These are phyloP conservation scores for Oikopleura dioica DNA, from an alignment of 23 tunicate species.

Conservation along the genomic window DNA sequence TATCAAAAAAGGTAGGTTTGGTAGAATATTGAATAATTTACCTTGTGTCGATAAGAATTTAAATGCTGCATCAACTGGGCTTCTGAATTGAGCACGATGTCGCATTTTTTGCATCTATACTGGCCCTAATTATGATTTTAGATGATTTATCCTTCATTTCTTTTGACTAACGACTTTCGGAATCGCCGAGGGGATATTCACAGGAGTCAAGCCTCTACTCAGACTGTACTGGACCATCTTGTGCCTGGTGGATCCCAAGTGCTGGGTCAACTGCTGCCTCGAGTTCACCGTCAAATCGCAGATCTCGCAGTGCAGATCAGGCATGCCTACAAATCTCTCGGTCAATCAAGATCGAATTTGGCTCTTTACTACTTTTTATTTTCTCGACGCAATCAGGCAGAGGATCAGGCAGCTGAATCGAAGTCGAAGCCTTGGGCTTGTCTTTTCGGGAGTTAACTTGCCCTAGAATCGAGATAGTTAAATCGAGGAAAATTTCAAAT, in stretches of 20 bases:
- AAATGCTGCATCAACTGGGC: constrained; percentile 11
- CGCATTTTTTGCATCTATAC: constrained; percentile 10
- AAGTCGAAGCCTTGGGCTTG: neutral
- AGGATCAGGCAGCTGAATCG: neutral
- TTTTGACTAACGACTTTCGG: neutral
- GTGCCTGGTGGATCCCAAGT: neutral
- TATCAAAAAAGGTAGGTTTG: too few relatives aligned
- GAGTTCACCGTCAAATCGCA: neutral
- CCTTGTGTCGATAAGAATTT: neutral
- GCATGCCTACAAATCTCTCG: neutral
- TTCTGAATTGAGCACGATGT: neutral
- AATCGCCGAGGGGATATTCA: neutral
- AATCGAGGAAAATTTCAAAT: too few relatives aligned
- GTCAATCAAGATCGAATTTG: neutral
- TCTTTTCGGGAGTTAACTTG: too few relatives aligned
- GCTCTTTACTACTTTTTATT: neutral
- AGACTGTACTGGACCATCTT: neutral
- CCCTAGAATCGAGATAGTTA: too few relatives aligned
- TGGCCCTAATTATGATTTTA: neutral
- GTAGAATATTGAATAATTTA: too few relatives aligned
- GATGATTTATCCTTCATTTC: neutral
- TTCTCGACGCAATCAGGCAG: neutral
- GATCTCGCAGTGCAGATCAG: neutral
- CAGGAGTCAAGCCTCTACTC: neutral
- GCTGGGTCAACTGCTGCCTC: neutral